Evolutionary conservation across 92 coral and sea anemone species (phyloP).

Genomic region (Bergia sp.): DNA sequence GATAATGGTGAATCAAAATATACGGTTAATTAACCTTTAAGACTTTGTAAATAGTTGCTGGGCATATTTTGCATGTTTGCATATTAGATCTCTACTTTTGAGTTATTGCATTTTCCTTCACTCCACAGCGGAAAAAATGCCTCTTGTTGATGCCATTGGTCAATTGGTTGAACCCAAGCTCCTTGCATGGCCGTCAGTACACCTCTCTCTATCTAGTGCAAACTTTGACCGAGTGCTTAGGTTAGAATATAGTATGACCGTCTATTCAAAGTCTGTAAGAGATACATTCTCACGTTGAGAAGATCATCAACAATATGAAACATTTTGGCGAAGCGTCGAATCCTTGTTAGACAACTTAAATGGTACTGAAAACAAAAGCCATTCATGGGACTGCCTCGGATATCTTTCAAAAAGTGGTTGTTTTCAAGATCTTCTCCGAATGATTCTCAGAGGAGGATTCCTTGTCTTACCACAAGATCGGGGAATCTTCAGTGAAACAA

Average conservation of each 20-base stretch:
- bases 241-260: too few relatives aligned
- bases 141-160: neutral
- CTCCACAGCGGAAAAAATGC: neutral
- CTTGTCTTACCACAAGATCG: constrained; percentile 24
- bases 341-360: too few relatives aligned
- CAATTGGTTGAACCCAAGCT: neutral
- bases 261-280: neutral
- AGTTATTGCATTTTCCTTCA: neutral
- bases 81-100: neutral
- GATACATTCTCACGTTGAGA: too few relatives aligned
- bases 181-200: neutral
- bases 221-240: too few relatives aligned
- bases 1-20: too few relatives aligned
- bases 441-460: neutral
- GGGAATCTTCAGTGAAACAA: neutral
- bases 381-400: neutral
- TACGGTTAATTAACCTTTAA: too few relatives aligned
- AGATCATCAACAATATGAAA: too few relatives aligned
- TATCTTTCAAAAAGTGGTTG: neutral
- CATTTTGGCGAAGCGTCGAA: too few relatives aligned
- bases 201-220: too few relatives aligned
- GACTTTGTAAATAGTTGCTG: too few relatives aligned
- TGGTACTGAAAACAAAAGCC: neutral
- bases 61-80: too few relatives aligned
- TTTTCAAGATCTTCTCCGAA: neutral